These are phyloP conservation scores for Eurystomus gularis DNA, from an alignment of 2,113 vertebrate species.

Conservation along the genomic window DNA sequence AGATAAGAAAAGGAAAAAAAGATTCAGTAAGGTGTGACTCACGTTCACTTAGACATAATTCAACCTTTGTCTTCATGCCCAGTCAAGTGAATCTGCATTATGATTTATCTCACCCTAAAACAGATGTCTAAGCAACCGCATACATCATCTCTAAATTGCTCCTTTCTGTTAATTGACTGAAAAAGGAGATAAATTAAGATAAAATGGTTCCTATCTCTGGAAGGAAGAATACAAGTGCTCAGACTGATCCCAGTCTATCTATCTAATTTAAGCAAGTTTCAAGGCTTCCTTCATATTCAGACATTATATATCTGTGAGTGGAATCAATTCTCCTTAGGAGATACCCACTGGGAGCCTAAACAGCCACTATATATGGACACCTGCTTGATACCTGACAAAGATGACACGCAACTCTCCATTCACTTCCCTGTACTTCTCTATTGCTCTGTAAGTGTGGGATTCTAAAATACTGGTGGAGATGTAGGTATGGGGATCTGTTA, in stretches of 20 bases:
- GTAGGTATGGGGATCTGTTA: background rate
- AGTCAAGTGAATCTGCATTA: background rate
- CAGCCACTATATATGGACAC: background rate
- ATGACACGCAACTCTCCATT: background rate
- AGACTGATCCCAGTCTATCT: background rate
- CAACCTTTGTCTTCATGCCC: conserved; percentile 36
- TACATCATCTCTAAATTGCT: conserved; percentile 20
- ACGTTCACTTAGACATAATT: background rate
- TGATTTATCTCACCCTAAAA: conserved; percentile 16
- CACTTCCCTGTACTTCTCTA: background rate
- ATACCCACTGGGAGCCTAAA: background rate
- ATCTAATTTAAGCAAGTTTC: background rate
- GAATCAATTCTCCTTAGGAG: background rate
- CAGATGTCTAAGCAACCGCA: conserved; percentile 1
- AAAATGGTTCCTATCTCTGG: conserved; percentile 1
- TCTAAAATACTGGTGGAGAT: background rate
- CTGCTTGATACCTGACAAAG: background rate
- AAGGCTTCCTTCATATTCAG: background rate
- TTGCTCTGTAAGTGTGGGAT: background rate
- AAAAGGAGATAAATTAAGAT: conserved; percentile 36
- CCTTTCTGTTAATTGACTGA: conserved; percentile 32
- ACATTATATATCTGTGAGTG: background rate
- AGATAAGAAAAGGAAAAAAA: background rate
- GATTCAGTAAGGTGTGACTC: background rate
- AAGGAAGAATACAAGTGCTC: background rate